Percentiles rank a stretch among this genome's conserved stretches.
phyloP scores from a whole-genome alignment of 1,140 invertebrate species.

The Cyclina sinensis region DNA sequence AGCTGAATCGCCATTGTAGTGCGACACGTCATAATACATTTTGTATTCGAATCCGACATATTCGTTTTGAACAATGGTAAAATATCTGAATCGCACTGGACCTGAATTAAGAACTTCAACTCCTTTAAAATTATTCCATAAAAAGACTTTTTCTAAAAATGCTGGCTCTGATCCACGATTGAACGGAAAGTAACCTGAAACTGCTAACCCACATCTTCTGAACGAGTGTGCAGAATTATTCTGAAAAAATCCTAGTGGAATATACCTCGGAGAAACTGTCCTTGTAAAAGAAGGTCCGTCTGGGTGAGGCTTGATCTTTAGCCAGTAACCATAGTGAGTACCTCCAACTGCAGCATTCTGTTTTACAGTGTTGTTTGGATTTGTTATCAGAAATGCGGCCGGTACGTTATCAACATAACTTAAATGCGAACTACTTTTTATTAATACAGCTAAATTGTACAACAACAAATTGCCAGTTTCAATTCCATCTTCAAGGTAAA shows the following conservation, averaged over 20 bases:
- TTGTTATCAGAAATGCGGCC: conserved; percentile 83
- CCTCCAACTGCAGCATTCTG: conserved; percentile 84
- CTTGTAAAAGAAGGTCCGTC: conserved; percentile 82
- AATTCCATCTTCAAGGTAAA: conserved; percentile 85
- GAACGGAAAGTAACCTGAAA: conserved; percentile 79
- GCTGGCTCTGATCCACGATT: conserved; percentile 73
- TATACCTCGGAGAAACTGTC: conserved; percentile 77
- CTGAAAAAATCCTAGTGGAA: conserved; percentile 77
- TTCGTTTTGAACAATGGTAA: conserved; percentile 80
- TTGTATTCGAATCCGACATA: conserved; percentile 81
- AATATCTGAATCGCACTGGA: conserved; percentile 81
- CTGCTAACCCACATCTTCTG: conserved; percentile 85
- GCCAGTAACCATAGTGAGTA: conserved; percentile 85
- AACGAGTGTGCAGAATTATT: conserved; percentile 84
- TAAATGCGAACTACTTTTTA: conserved; percentile 80
- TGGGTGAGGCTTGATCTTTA: conserved; percentile 80
- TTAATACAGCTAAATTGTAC: conserved; percentile 84
- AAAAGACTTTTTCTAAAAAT: conserved; percentile 74
- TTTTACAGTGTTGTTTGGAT: conserved; percentile 83
- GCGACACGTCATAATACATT: conserved; percentile 61
- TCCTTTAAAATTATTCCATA: conserved; percentile 85
- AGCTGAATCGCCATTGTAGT: conserved; percentile 45
- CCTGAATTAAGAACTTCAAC: conserved; percentile 82
- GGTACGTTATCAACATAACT: conserved; percentile 85
- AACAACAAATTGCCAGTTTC: conserved; percentile 83